Percentiles rank a stretch among this genome's conserved stretches.
Conservation (phyloP, 2,888 invertebrate genomes). For the Pasiphila rectangulata region DNA sequence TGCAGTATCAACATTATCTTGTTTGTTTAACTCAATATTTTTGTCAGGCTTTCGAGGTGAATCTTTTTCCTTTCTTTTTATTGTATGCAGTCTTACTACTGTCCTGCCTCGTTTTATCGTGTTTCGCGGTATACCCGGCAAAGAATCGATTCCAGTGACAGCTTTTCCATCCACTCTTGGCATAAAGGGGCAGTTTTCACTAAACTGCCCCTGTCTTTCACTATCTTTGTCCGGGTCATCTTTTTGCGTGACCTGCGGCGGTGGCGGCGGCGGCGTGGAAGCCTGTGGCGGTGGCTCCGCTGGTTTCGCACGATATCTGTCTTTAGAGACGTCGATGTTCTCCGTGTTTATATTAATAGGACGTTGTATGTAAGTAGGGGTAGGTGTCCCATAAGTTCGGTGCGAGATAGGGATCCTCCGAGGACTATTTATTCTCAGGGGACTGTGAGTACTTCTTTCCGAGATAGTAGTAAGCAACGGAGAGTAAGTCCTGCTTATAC, state of each 20-base stretch:
- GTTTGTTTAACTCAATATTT: no score
- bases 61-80: conserved; percentile 74
- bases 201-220: no score
- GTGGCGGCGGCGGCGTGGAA: conserved; percentile 36
- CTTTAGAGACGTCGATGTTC: conserved; percentile 90
- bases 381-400: conserved; percentile 66
- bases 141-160: conserved; percentile 66
- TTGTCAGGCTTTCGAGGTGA: conserved; percentile 64
- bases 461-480: conserved; percentile 88
- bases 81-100: conserved; percentile 87
- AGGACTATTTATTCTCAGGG: conserved; percentile 67
- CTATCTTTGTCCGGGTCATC: conserved; percentile 50
- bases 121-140: conserved; percentile 66
- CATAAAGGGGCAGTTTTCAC: conserved; percentile 67
- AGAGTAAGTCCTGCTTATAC: conserved; percentile 80
- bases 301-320: conserved; percentile 76
- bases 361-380: conserved; percentile 71
- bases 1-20: conserved; percentile 19
- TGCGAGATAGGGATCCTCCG: conserved; percentile 74
- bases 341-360: conserved; percentile 91
- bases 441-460: conserved; percentile 60
- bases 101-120: conserved; percentile 87
- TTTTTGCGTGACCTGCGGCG: conserved; percentile 26
- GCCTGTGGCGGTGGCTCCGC: conserved; percentile 37
- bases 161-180: conserved; percentile 72